Percentiles rank a stretch among this genome's conserved stretches.
Conservation (phyloP, 2,113 vertebrate genomes). For the Balaeniceps rex region DNA sequence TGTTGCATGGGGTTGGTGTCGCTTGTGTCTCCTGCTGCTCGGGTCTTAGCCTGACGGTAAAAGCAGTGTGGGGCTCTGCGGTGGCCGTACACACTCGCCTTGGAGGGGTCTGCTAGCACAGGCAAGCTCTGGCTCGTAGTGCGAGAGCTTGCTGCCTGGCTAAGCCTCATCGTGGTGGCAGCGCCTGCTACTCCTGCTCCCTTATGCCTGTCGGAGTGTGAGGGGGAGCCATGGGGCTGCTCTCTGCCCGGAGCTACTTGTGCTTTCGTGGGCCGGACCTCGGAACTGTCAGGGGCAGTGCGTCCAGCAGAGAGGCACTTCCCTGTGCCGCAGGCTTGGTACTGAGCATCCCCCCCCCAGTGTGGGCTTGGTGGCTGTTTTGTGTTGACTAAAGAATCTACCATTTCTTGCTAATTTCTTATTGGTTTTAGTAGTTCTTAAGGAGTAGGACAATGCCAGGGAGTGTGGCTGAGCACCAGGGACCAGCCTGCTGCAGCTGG, state of each 20-base stretch:
- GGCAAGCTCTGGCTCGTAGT: not conserved
- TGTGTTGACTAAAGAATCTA: fast-evolving
- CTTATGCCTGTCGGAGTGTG: fast-evolving
- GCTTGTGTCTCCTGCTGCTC: too few species aligned
- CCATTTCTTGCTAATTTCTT: fast-evolving
- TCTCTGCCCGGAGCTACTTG: fast-evolving
- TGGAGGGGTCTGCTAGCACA: too few species aligned
- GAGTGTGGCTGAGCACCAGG: fast-evolving
- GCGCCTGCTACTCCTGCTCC: too few species aligned
- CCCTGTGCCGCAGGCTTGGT: fast-evolving
- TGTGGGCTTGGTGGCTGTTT: too few species aligned
- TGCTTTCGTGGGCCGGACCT: not conserved
- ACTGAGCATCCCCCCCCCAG: fast-evolving
- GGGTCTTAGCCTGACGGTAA: fast-evolving
- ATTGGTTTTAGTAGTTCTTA: fast-evolving
- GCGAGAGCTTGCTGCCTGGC: not conserved
- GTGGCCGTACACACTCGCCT: not conserved
- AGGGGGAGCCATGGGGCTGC: too few species aligned
- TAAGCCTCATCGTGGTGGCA: not conserved
- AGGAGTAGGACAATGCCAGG: fast-evolving
- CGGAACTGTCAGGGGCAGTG: fast-evolving
- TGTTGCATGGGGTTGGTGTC: too few species aligned
- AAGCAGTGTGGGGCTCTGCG: fast-evolving
- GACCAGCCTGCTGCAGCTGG: too few species aligned
- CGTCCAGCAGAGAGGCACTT: fast-evolving